Evolutionary conservation across 2,113 vertebrate species (phyloP), one percentile per base, ranked within the genome.

Genomic region (Phainopepla nitens): DNA sequence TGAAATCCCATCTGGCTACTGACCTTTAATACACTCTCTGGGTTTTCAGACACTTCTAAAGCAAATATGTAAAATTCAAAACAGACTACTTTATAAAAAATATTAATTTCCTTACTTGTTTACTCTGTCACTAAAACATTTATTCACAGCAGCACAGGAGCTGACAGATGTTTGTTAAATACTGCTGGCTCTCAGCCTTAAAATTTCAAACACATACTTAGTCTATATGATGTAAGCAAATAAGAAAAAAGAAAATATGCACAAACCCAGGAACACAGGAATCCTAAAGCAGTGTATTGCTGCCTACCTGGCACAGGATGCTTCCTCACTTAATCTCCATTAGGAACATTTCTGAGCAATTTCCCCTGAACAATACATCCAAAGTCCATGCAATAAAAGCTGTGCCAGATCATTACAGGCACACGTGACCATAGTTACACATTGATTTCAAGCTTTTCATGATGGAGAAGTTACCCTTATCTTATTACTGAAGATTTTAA

Each of bases 381-480:
- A 88, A 96, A 97, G 96, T 95, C 82, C 94, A 76, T 21, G 39
- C 68, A 96, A 95, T 92, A 94, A 95, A 92, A 87, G 87, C 70
- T 49, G 70, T 72, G 89, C 77, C 94, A 87, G 73, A 84, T 79
- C 61, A 94, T 85, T 94, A 90, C 19, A 47, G 49, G 45, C 54
- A 82, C 89, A 93, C 1, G 21, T 82, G 89, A 91, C 70, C 60
- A 33, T 18, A 84, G 91, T 87, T 89, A 92, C 87, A 89, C 83
- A 96, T 91, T 69, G 87, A 95, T 96, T 91, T 95, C 72, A 69
- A 25, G 54, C 53, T 91, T 76, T 84, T 49, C 49, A 25, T 31
- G 73, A 92, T 65, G 57, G 45, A 76, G 33, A 87, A 91, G 11
- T 41, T 53, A 58, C 35, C 54, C 53, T 75, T 87, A 75, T 64